Evolutionary conservation across 2,888 invertebrate genomes (phyloP).

Genomic region (Athripsodes cinereus): DNA sequence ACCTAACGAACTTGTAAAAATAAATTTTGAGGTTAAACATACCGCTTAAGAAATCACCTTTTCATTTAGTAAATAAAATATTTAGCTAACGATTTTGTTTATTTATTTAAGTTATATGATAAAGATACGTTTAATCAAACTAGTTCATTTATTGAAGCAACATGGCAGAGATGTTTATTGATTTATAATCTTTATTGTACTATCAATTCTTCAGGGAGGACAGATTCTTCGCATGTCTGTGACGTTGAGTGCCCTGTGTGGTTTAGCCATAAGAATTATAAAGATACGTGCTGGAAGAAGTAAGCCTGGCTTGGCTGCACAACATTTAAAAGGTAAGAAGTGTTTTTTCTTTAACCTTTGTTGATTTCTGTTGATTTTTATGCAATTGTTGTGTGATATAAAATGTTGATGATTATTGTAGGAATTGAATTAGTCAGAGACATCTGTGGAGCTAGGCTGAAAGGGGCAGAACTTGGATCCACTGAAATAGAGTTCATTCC

Average conservation of each 20-base stretch:
- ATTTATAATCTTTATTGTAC: conserved; percentile 1
- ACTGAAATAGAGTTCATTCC: conserved; percentile 72
- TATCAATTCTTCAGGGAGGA: conserved; percentile 64
- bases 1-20: too few relatives aligned
- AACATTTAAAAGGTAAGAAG: conserved; percentile 67
- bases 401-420: conserved; percentile 32
- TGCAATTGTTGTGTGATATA: too few relatives aligned
- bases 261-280: conserved; percentile 62
- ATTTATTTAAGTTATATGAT: too few relatives aligned
- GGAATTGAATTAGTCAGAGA: conserved; percentile 69
- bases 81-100: too few relatives aligned
- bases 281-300: conserved; percentile 78
- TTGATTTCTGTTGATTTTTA: too few relatives aligned
- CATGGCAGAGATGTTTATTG: too few relatives aligned
- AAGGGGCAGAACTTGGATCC: conserved; percentile 68
- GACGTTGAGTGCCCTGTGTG: conserved; percentile 69
- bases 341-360: too few relatives aligned
- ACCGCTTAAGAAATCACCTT: too few relatives aligned
- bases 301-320: conserved; percentile 77
- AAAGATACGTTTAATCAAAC: too few relatives aligned
- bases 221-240: conserved; percentile 82
- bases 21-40: too few relatives aligned
- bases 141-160: too few relatives aligned
- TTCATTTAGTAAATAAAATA: too few relatives aligned
- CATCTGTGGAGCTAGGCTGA: conserved; percentile 65